These are phyloP conservation scores for Tangara arthus DNA, from an alignment of 2,797 vertebrate genomes.

Conservation along the genomic window DNA sequence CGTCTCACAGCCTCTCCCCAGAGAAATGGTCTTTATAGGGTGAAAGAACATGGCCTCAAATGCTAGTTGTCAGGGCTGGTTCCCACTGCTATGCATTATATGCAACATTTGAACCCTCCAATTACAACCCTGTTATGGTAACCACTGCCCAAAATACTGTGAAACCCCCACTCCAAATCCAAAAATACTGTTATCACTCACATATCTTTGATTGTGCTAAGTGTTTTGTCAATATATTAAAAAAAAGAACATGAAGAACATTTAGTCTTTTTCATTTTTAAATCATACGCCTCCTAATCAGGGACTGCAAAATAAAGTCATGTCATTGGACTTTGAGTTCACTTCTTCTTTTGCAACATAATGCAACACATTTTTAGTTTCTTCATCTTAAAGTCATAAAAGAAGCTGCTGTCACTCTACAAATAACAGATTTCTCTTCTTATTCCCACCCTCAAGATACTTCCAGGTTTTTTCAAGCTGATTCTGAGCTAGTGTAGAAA, in stretches of 20 bases:
- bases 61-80: neutral
- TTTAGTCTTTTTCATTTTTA: neutral
- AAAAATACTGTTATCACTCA: neutral
- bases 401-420: neutral
- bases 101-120: neutral
- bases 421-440: neutral
- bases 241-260: neutral
- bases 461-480: neutral
- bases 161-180: neutral
- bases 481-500: neutral
- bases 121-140: neutral
- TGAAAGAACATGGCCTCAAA: neutral
- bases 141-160: neutral
- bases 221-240: neutral
- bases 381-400: neutral
- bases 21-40: neutral
- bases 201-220: neutral
- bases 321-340: neutral
- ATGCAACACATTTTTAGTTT: neutral
- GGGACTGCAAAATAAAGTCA: neutral
- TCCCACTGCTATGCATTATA: neutral
- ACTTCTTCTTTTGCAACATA: neutral
- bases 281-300: neutral
- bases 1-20: neutral
- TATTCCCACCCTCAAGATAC: neutral